Conservation (phyloP, 2,113 vertebrate genomes). For the Brachyhypopomus gauderio region DNA sequence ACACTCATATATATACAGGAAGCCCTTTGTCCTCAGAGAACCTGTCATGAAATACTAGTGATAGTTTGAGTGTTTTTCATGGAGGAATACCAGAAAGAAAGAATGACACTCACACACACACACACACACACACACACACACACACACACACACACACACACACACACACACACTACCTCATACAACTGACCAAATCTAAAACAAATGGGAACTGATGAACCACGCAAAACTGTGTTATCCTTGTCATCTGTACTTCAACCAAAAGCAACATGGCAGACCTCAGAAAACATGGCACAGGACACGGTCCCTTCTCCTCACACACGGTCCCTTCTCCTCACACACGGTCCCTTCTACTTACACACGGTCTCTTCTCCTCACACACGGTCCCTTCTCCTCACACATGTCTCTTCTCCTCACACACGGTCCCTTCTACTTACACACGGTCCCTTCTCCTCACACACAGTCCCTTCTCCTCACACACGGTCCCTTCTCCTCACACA, state of each 20-base stretch:
- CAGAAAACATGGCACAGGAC: background rate
- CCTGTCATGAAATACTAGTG: slow-evolving; percentile 23
- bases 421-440: too few relatives aligned
- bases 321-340: background rate
- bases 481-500: background rate
- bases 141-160: background rate
- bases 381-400: background rate
- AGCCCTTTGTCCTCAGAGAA: slow-evolving; percentile 42
- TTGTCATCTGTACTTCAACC: background rate
- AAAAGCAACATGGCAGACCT: background rate
- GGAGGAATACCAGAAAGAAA: slow-evolving; percentile 17
- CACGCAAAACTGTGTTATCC: background rate
- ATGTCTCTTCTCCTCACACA: background rate
- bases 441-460: background rate
- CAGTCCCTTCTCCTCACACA: background rate
- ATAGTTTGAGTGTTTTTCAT: slow-evolving; percentile 34
- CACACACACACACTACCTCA: background rate
- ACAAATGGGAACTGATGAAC: background rate
- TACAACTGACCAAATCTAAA: background rate
- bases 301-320: background rate
- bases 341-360: too few relatives aligned
- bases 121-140: slow-evolving; percentile 36
- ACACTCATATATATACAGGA: background rate
- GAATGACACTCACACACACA: background rate
- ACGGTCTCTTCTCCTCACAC: background rate